A percentile compares a stretch with the other conserved stretches of the same genome.
phyloP scores from a whole-genome alignment of 2,888 invertebrate species.

The Oligia latruncula region DNA sequence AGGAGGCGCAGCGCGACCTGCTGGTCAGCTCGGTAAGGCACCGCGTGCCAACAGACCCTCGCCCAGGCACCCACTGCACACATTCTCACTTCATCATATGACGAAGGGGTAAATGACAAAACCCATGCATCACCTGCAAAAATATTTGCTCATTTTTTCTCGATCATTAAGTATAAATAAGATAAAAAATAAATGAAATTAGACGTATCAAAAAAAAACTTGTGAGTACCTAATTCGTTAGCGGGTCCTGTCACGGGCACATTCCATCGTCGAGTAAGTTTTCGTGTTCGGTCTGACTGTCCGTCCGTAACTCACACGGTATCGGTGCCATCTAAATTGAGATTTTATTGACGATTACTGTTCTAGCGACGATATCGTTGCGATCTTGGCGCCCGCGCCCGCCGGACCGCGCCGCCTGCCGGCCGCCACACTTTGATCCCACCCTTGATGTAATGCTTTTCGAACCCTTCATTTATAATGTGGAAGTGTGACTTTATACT shows the following conservation, averaged over 20 bases:
- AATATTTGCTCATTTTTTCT: slow-evolving; percentile 48
- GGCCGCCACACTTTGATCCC: slow-evolving; percentile 78
- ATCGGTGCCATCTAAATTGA: slow-evolving; percentile 90
- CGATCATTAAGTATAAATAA: slow-evolving; percentile 47
- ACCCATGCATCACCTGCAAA: slow-evolving; percentile 30
- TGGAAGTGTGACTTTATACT: slow-evolving; percentile 53
- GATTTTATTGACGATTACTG: slow-evolving; percentile 90
- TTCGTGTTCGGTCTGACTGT: slow-evolving; percentile 86
- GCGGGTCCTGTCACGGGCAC: slow-evolving; percentile 86
- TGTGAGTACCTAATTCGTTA: slow-evolving; percentile 88
- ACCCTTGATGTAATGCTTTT: slow-evolving; percentile 66
- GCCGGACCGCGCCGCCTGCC: slow-evolving; percentile 67
- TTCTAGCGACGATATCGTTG: slow-evolving; percentile 89
- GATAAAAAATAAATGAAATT: slow-evolving; percentile 75
- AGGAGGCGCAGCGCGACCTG: slow-evolving; percentile 51
- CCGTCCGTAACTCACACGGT: slow-evolving; percentile 89
- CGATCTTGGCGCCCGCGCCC: slow-evolving; percentile 88
- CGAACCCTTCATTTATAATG: slow-evolving; percentile 66
- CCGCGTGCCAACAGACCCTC: neutral
- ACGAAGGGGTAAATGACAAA: slow-evolving; percentile 15
- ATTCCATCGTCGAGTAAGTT: slow-evolving; percentile 89
- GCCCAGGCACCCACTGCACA: neutral
- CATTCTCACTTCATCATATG: neutral
- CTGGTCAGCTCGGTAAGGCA: slow-evolving; percentile 34
- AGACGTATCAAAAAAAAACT: slow-evolving; percentile 72